These are phyloP conservation scores for Apis florea DNA, from an alignment of 1,140 invertebrate species.

Conservation along the genomic window DNA sequence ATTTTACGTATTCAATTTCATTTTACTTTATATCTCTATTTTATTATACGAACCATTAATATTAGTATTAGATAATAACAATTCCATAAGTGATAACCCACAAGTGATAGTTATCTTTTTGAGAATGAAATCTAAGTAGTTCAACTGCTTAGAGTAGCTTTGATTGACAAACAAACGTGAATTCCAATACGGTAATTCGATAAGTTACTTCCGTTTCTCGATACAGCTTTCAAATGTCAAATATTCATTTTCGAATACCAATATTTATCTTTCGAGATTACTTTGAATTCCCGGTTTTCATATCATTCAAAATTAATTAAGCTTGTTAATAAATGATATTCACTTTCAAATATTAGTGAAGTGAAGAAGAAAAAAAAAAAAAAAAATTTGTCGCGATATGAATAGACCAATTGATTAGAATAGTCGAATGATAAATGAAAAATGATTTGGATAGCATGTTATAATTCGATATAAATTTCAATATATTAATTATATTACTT, in stretches of 20 bases:
- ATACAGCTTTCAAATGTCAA: too few relatives aligned
- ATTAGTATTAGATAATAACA: background rate
- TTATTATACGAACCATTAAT: too few relatives aligned
- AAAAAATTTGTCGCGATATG: conserved; percentile 21
- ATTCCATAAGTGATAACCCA: background rate
- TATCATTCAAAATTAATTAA: background rate
- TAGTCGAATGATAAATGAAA: conserved; percentile 1
- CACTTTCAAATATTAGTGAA: conserved; percentile 13
- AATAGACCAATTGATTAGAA: conserved; percentile 29
- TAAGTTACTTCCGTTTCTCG: background rate
- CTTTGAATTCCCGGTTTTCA: background rate
- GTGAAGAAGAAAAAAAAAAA: background rate
- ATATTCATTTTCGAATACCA: background rate
- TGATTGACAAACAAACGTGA: background rate
- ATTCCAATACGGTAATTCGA: background rate
- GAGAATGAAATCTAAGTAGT: background rate
- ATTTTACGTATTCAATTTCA: too few relatives aligned
- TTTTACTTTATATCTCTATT: too few relatives aligned
- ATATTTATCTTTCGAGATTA: background rate
- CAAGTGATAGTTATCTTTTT: background rate
- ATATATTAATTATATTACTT: background rate
- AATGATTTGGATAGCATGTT: background rate
- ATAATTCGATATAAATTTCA: background rate
- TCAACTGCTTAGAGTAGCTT: background rate
- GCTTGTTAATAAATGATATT: background rate